Percentiles rank a stretch among this genome's conserved stretches.
Conservation (phyloP, 2,113 vertebrate species). For the Archocentrus centrarchus region DNA sequence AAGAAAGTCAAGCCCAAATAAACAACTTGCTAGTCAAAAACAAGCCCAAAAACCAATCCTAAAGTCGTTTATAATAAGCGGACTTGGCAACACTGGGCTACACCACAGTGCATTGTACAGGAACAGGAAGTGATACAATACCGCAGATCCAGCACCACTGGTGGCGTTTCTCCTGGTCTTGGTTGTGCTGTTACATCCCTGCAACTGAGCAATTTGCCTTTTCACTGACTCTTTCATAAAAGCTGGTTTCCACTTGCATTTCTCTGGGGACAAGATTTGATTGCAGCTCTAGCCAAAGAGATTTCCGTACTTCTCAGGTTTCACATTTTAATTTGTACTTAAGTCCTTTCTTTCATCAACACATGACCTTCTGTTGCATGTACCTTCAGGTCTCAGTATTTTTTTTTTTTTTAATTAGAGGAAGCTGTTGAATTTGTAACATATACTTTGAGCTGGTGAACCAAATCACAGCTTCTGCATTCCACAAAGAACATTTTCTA, state of each 20-base stretch:
- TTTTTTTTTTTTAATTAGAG: slow-evolving; percentile 34
- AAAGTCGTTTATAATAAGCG: no score
- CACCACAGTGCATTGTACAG: no score
- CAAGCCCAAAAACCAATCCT: no score
- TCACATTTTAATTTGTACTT: slow-evolving; percentile 77
- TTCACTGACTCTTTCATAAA: slow-evolving; percentile 42
- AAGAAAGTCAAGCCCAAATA: no score
- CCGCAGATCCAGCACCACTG: background rate
- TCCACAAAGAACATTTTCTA: background rate
- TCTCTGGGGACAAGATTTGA: slow-evolving; percentile 47
- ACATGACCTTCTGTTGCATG: slow-evolving; percentile 47
- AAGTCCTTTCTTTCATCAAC: slow-evolving; percentile 53
- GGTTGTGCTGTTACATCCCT: background rate
- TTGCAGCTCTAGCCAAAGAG: slow-evolving; percentile 61
- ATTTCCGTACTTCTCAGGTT: slow-evolving; percentile 72
- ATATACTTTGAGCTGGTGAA: slow-evolving; percentile 49
- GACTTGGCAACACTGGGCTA: no score
- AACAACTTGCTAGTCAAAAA: no score
- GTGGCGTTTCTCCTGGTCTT: background rate
- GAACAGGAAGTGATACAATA: no score
- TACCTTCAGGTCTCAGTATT: slow-evolving; percentile 34
- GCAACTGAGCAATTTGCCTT: slow-evolving; percentile 10
- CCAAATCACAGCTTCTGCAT: slow-evolving; percentile 38
- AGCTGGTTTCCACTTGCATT: slow-evolving; percentile 37
- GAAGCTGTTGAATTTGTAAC: slow-evolving; percentile 59